Base-by-base conservation (phyloP, 2,888 invertebrate genomes). In the Eremobia ochroleuca region DNA sequence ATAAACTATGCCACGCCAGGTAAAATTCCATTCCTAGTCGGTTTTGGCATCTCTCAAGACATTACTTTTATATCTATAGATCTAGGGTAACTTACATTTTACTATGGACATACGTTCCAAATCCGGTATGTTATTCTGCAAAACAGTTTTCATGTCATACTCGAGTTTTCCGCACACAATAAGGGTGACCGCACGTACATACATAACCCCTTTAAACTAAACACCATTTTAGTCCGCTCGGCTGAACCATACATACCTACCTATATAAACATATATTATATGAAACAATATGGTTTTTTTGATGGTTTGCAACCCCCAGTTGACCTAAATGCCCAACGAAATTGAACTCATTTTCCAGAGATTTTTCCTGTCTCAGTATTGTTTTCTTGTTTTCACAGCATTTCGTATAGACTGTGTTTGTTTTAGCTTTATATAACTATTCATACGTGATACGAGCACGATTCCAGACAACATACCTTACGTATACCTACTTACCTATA, bases 241-340 rank as follows among this genome's bases (percentile, higher is more conserved):
- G 69, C 72, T 85, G 66, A 82, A 73, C 74, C 68, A 74, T 52
- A 73, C 61, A 58, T 74, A 34, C 21, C 21, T 34, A 68, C 49
- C 67, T 73, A 76, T 62, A 25, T 69, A 74, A 74, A 74, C 61
- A 79, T 75, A 83, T 65, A 83, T 66, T 58, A 46, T 73, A 84
- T 65, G 69, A 79, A 78, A 84, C 83, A 79, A 76, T 79, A 79
- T 82, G 78, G 73, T 86, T 82, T 86, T 84, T 86, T 86, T 77
- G n/a, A 83, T 74, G 86, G 76, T 83, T 83, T 79, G 84, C 74
- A 85, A 77, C 81, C 83, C 81, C 84, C 71, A 83, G 81, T 86
- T 85, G 85, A 85, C 84, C 87, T 83, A 86, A 86, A 86, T 85
- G 81, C 65, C 70, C 74, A 84, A 84, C 84, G 71, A 77, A 85